Evolutionary conservation across 2,888 invertebrate species (phyloP), one percentile per base, ranked within the genome.

Genomic region (Nudaria mundana): DNA sequence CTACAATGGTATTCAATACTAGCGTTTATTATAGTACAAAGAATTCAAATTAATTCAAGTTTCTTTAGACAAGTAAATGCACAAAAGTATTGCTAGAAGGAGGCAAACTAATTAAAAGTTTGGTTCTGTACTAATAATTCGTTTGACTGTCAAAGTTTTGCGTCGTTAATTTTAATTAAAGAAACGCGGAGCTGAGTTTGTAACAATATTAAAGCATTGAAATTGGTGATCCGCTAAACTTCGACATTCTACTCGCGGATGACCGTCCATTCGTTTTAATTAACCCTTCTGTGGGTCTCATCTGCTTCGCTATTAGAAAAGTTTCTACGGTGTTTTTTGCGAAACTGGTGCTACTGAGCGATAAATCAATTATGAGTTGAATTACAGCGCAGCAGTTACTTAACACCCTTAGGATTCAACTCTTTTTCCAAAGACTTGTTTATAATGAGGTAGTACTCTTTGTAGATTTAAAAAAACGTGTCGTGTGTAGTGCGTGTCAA

Each of bases 141-240:
- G 87, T 86, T 85, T 85, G 83, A 86, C 81, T 87, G 86, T 86
- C 84, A 83, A 84, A 88, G 81, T 88, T 88, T 87, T 76, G 76
- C 83, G 82, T 86, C 87, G 86, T 88, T 88, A 87, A 88, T 88
- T 88, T 88, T 87, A 87, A 88, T 88, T 88, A 87, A 88, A 88
- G 88, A 85, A 88, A 85, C 80, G 83, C 77, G 74, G 76, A 72
- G 75, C 73, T 55, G 72, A 82, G 81, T 85, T 85, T 79, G 85
- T 85, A 81, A 87, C 84, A 82, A 84, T 87, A 87, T 87, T 88
- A 86, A 84, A 85, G 80, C 83, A 87, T 87, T 85, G 79, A 81
- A 84, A 84, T 82, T 81, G 84, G 84, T 84, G 86, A 88, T 87
- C 86, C 82, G 80, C 82, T 83, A 84, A 87, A 88, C 76, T 88